Base-by-base conservation (phyloP, 2,888 invertebrate genomes). In the Drosophila engyochracea region DNA sequence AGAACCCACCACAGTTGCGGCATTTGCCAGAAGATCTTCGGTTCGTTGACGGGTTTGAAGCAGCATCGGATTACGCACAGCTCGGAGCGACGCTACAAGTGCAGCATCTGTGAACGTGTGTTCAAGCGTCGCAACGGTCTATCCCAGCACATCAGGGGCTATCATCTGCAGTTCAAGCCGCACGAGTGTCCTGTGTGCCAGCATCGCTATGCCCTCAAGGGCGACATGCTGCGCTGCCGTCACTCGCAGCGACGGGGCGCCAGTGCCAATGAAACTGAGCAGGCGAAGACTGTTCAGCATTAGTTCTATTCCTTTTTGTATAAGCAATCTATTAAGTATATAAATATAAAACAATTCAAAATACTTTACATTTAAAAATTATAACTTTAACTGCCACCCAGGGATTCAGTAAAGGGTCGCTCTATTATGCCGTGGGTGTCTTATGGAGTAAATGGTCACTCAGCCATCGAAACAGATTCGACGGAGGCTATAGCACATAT, bases 11-110 rank as follows among this genome's bases (percentile, higher is more conserved):
- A 85, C 52, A 70, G n/a, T 47, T 91, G 91, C 35, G 25, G 52
- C 19, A 37, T 72, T 16, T 90, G 90, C 75, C 67, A 77, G 41
- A 90, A 90, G 59, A 52, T 61, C 0, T 90, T 90, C 22, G 57
- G 75, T 28, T 89, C 85, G 33, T 65, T 71, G 10, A 90, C 83
- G 16, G 84, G 91, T 0, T 85, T 94, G 6, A 86, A 89, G 25
- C 93, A 94, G 72, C 93, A 94, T 78, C 89, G 90, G 60, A 91
- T 93, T 22, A 93, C 93, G 3, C 93, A 93, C 80, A 83, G 89
- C 12, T 87, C 91, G 44, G 90, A 92, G 70, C 81, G 92, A n/a
- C 85, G 89, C 9, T 91, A 93, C 71, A 91, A 91, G 69, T 93
- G 93, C 58, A 87, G 79, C 57, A 84, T 91, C 31, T 93, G 93